These are phyloP conservation scores for Euclidia mi DNA, from an alignment of 2,888 invertebrate genomes.

Conservation along the genomic window DNA sequence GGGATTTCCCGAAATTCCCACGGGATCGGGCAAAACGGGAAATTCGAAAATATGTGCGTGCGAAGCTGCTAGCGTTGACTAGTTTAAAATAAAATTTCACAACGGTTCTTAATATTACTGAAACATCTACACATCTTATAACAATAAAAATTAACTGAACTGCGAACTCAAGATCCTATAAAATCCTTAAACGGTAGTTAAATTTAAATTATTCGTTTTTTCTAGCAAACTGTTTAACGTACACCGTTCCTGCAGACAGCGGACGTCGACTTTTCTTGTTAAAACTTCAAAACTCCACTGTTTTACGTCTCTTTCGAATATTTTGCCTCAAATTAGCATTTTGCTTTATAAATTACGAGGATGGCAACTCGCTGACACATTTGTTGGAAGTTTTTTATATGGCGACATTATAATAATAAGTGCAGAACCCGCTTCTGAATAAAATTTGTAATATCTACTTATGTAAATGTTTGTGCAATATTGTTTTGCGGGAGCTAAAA, in stretches of 20 bases:
- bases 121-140: too few species aligned
- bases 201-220: neutral
- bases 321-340: conserved; percentile 43
- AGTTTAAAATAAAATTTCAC: too few species aligned
- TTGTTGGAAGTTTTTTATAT: conserved; percentile 19
- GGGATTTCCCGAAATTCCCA: too few species aligned
- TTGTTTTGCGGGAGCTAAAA: too few species aligned
- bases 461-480: conserved; percentile 15
- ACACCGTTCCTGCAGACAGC: conserved; percentile 14
- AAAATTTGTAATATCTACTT: conserved; percentile 24
- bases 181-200: too few species aligned
- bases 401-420: conserved; percentile 17
- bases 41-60: too few species aligned
- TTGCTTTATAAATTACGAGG: conserved; percentile 14
- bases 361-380: conserved; percentile 15
- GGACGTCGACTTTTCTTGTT: conserved; percentile 45
- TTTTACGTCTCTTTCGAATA: conserved; percentile 23
- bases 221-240: conserved; percentile 14
- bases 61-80: too few species aligned
- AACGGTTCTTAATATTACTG: too few species aligned
- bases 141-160: too few species aligned
- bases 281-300: conserved; percentile 35
- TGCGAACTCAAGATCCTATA: too few species aligned
- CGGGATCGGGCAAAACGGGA: too few species aligned
- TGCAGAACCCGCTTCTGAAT: conserved; percentile 30